These are phyloP conservation scores for Actinemys pallida DNA, from an alignment of 2,113 vertebrate species.

Conservation along the genomic window DNA sequence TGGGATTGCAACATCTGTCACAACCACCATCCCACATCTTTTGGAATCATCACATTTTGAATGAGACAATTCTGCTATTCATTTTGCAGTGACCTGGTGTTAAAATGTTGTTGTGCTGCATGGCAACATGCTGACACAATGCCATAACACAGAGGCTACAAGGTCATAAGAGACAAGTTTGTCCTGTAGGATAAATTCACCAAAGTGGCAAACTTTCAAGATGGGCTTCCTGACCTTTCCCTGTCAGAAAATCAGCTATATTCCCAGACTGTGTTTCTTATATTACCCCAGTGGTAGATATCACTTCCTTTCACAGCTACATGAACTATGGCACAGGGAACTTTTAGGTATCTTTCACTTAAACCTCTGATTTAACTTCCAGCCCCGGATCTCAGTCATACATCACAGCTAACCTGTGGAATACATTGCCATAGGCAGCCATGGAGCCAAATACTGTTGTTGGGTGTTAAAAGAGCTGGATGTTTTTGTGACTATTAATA, in stretches of 20 bases:
- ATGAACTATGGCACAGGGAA: neutral
- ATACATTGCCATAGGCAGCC: neutral
- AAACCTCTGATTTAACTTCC: neutral
- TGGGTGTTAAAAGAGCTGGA: neutral
- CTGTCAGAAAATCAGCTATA: neutral
- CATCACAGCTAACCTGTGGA: neutral
- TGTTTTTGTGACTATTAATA: neutral
- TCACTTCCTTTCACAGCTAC: neutral
- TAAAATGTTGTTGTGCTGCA: neutral
- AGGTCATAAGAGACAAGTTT: neutral
- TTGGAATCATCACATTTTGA: neutral
- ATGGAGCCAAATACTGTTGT: neutral
- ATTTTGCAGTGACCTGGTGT: neutral
- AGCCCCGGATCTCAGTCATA: neutral
- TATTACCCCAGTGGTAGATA: neutral
- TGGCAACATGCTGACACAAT: neutral
- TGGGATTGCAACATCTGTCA: no score
- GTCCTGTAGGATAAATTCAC: neutral
- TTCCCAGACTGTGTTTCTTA: neutral
- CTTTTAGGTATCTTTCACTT: neutral
- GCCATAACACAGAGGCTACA: neutral
- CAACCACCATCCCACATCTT: neutral
- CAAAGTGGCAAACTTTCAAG: neutral
- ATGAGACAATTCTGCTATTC: neutral
- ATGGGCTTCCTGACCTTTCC: neutral